Evolutionary conservation across 35 echinoderm and acorn worm genomes (phyloP).

Genomic region (Patiria miniata): DNA sequence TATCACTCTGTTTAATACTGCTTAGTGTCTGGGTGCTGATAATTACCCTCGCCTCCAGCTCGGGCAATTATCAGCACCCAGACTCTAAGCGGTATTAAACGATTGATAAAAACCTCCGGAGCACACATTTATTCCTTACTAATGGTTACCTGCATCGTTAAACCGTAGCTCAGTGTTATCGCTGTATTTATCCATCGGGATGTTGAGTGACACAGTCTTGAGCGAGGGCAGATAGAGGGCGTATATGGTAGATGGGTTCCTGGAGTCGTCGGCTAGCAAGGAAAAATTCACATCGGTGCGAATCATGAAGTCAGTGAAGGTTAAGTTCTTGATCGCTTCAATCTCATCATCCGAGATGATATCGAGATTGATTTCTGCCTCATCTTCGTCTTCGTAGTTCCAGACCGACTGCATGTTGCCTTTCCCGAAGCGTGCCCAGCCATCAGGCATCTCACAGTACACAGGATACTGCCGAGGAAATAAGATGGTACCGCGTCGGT

Average conservation of each 20-base stretch:
- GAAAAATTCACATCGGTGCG: conserved; percentile 35
- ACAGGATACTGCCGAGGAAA: neutral
- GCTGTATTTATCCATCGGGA: too few species aligned
- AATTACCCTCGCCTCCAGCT: too few species aligned
- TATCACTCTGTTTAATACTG: too few species aligned
- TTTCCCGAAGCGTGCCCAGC: conserved; percentile 43
- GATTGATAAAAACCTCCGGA: too few species aligned
- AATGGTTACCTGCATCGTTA: too few species aligned
- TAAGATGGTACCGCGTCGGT: too few species aligned
- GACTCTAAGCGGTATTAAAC: too few species aligned
- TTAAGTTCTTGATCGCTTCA: neutral
- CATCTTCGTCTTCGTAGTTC: conserved; percentile 38
- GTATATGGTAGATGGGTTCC: conserved; percentile 11
- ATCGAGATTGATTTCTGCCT: neutral
- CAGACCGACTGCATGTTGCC: neutral
- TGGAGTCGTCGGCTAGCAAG: conserved; percentile 30
- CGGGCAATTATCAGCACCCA: too few species aligned
- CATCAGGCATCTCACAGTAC: conserved; percentile 36
- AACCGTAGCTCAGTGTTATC: too few species aligned
- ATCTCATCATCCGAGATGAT: conserved; percentile 15
- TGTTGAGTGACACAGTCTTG: too few species aligned
- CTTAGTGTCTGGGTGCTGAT: too few species aligned
- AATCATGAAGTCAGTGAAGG: conserved; percentile 27
- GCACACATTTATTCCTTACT: too few species aligned
- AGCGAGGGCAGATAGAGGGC: neutral